These are phyloP conservation scores for Ailuropoda melanoleuca DNA, from an alignment of 2,113 vertebrate genomes.

Conservation along the genomic window DNA sequence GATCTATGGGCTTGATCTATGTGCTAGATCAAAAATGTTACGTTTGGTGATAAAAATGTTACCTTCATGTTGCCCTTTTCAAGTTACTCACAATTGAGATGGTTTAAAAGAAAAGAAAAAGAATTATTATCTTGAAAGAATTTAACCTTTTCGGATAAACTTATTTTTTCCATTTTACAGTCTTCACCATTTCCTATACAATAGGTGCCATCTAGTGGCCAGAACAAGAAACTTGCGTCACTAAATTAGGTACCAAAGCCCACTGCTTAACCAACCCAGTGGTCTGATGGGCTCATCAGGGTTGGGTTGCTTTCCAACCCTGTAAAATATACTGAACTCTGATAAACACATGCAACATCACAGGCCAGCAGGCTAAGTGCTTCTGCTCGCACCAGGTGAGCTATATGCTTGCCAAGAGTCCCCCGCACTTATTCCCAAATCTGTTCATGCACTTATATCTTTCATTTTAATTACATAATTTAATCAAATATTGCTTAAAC, in stretches of 20 bases:
- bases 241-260: not conserved
- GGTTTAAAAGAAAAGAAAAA: not conserved
- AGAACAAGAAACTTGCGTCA: constrained; percentile 17
- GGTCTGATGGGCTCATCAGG: too few relatives aligned
- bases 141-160: constrained; percentile 19
- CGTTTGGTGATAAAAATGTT: constrained; percentile 14
- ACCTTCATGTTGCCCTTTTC: not conserved
- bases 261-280: not conserved
- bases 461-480: not conserved
- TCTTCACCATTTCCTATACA: constrained; percentile 52
- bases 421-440: not conserved
- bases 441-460: not conserved
- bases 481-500: not conserved
- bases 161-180: constrained; percentile 18
- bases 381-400: not conserved
- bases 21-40: not conserved
- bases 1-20: not conserved
- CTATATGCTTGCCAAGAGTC: not conserved
- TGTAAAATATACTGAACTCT: not conserved
- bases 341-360: not conserved
- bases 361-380: not conserved
- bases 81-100: constrained; percentile 8
- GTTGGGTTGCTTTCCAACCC: not conserved
- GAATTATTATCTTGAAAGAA: constrained; percentile 20
- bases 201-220: constrained; percentile 73